Conservation (phyloP, 2,888 invertebrate genomes). For the Sylvicola cinctus region DNA sequence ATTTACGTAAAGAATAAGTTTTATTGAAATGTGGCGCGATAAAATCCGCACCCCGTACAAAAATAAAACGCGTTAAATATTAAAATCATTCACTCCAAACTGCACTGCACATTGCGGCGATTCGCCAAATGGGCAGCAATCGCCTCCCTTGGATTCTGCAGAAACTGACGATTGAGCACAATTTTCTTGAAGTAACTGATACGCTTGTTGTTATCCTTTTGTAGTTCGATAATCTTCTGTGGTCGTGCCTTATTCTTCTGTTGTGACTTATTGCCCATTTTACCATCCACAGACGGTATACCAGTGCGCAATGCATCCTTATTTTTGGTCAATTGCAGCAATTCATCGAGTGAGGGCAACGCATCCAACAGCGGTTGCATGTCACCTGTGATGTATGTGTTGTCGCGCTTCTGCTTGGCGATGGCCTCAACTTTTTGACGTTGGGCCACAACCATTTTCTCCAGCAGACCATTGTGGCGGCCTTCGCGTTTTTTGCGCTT, state of each 20-base stretch:
- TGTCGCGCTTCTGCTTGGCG: slow-evolving; percentile 15
- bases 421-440: slow-evolving; percentile 16
- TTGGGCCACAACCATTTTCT: slow-evolving; percentile 15
- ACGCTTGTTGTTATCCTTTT: not conserved
- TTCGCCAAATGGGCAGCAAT: not conserved
- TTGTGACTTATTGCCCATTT: slow-evolving; percentile 5
- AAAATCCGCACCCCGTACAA: too few relatives aligned
- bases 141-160: not conserved
- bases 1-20: too few relatives aligned
- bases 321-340: slow-evolving; percentile 15
- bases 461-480: slow-evolving; percentile 10
- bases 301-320: slow-evolving; percentile 11
- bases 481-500: too few relatives aligned
- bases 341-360: slow-evolving; percentile 18
- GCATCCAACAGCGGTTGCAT: slow-evolving; percentile 20
- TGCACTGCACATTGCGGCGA: too few relatives aligned
- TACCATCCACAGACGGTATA: not conserved
- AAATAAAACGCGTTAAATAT: too few relatives aligned
- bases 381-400: slow-evolving; percentile 17
- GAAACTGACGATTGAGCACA: not conserved
- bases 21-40: too few relatives aligned
- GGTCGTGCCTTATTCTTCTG: not conserved
- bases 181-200: not conserved
- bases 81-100: too few relatives aligned
- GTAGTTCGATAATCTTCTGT: not conserved